These are phyloP conservation scores for Thrips palmi DNA, from an alignment of 1,140 invertebrate genomes.

Conservation along the genomic window DNA sequence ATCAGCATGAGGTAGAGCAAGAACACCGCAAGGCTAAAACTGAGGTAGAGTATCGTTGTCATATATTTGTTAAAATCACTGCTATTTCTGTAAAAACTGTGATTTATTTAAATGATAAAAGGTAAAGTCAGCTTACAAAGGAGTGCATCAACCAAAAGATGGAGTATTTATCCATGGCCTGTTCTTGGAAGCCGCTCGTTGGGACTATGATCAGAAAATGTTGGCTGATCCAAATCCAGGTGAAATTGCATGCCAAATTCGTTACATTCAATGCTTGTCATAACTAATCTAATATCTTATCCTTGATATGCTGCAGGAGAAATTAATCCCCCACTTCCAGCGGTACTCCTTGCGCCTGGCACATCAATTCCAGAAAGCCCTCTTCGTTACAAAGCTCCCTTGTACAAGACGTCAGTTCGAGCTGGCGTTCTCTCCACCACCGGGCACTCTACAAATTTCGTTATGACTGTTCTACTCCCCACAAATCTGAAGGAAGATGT, in stretches of 20 bases:
- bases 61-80: not conserved
- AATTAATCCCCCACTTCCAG: slow-evolving; percentile 57
- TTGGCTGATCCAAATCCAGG: slow-evolving; percentile 53
- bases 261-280: not conserved
- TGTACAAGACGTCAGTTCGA: slow-evolving; percentile 71
- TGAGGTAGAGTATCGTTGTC: not conserved
- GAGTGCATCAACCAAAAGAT: slow-evolving; percentile 39
- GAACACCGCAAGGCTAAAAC: slow-evolving; percentile 22
- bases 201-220: slow-evolving; percentile 41
- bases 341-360: slow-evolving; percentile 51
- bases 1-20: slow-evolving; percentile 44
- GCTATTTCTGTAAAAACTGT: not conserved
- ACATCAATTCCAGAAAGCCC: slow-evolving; percentile 35
- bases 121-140: slow-evolving; percentile 27
- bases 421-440: slow-evolving; percentile 72
- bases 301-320: slow-evolving; percentile 30
- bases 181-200: slow-evolving; percentile 70
- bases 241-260: slow-evolving; percentile 17
- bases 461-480: slow-evolving; percentile 55
- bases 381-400: slow-evolving; percentile 48
- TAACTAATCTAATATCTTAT: not conserved
- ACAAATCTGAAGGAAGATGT: slow-evolving; percentile 37
- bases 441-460: slow-evolving; percentile 78
- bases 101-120: not conserved
- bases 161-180: slow-evolving; percentile 69